Percentiles rank a stretch among this genome's conserved stretches.
These are phyloP conservation scores for Eupithecia centaureata DNA, from an alignment of 2,888 invertebrate genomes.

Conservation along the genomic window DNA sequence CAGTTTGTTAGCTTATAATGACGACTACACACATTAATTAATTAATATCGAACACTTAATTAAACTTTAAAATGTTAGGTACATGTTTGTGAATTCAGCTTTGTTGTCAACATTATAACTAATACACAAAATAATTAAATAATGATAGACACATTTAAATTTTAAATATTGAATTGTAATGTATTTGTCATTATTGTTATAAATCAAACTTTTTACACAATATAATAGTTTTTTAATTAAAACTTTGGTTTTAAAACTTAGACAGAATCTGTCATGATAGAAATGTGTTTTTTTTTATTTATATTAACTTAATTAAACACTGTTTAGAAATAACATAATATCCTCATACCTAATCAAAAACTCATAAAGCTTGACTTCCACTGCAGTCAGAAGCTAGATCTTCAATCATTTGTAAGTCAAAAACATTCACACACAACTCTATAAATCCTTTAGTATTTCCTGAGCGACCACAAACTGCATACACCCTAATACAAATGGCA, in stretches of 20 bases:
- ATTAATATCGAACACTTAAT: background rate
- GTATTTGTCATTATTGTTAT: too few relatives aligned
- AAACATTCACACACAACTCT: background rate
- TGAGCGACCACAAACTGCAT: background rate
- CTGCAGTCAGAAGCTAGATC: background rate
- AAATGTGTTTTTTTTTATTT: too few relatives aligned
- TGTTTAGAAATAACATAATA: background rate
- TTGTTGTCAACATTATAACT: background rate
- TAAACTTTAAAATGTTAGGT: too few relatives aligned
- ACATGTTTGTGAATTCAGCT: background rate
- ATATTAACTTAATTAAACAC: background rate
- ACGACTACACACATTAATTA: background rate
- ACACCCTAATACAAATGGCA: background rate
- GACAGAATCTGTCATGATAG: too few relatives aligned
- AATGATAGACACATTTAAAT: too few relatives aligned
- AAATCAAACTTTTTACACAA: too few relatives aligned
- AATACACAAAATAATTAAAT: too few relatives aligned
- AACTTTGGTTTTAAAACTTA: too few relatives aligned
- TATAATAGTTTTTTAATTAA: too few relatives aligned
- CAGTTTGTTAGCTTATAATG: background rate
- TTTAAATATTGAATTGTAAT: too few relatives aligned
- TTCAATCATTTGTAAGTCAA: background rate
- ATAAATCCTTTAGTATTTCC: background rate
- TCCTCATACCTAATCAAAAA: background rate
- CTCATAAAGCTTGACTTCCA: background rate